phyloP scores from a whole-genome alignment of 2,113 vertebrate genomes.

The Cyanoderma ruficeps region DNA sequence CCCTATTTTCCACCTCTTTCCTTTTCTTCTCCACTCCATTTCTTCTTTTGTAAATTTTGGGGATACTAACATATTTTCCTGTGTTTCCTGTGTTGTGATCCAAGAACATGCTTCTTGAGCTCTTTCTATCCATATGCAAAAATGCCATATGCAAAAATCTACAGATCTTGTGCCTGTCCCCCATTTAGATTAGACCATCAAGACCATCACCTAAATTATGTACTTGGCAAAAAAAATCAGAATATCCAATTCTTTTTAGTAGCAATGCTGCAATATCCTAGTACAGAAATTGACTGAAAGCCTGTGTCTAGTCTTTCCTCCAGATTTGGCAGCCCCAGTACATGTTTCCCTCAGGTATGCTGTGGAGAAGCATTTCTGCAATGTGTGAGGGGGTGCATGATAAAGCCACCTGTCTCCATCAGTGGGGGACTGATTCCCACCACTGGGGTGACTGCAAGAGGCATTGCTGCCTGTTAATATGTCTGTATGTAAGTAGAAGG shows the following conservation, averaged over 20 bases:
- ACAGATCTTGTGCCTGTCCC: not conserved
- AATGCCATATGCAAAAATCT: not conserved
- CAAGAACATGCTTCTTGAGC: not conserved
- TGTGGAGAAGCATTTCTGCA: not conserved
- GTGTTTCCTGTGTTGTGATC: not conserved
- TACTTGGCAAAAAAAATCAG: not conserved
- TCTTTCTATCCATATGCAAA: not conserved
- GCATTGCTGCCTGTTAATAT: not conserved
- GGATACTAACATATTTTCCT: not conserved
- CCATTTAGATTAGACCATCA: not conserved
- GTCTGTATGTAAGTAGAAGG: not conserved
- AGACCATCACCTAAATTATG: not conserved
- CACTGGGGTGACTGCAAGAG: not conserved
- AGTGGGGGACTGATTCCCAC: not conserved
- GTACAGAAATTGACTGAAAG: not conserved
- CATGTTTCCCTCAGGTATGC: not conserved
- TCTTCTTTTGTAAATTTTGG: not conserved
- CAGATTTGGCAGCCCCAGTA: not conserved
- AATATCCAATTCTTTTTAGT: not conserved
- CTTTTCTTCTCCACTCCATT: not conserved
- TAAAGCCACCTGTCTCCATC: not conserved
- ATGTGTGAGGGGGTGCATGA: not conserved
- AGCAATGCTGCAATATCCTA: not conserved
- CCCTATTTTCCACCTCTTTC: accelerated
- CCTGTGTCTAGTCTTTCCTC: not conserved